Percentiles rank a stretch among this genome's conserved stretches.
phyloP scores from a whole-genome alignment of 2,113 vertebrate species.

The Sinocyclocheilus anshuiensis region DNA sequence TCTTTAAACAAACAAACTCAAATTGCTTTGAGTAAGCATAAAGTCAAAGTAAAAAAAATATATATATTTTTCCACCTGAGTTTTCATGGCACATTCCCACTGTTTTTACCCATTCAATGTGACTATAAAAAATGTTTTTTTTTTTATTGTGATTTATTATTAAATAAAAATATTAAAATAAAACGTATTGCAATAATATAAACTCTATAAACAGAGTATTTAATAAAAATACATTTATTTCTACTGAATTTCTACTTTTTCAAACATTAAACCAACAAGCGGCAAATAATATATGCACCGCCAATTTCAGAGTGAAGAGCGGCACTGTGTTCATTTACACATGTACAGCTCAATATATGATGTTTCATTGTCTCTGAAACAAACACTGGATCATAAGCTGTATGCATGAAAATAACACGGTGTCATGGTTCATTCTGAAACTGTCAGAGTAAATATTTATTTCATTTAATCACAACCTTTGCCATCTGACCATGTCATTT shows the following conservation, averaged over 20 bases:
- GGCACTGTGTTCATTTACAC: too few relatives aligned
- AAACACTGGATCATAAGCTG: neutral
- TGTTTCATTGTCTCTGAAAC: neutral
- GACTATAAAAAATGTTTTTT: neutral
- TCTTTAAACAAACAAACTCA: neutral
- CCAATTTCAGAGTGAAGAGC: neutral
- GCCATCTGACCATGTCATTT: neutral
- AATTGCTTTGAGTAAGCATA: neutral
- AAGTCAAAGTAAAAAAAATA: neutral
- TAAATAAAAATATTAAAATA: too few relatives aligned
- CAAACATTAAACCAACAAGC: neutral
- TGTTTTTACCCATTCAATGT: neutral
- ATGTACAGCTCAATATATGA: neutral
- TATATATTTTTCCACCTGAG: neutral
- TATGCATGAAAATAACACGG: neutral
- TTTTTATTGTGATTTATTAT: neutral
- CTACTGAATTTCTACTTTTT: neutral
- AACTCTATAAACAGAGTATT: neutral
- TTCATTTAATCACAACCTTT: neutral
- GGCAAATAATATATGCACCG: neutral
- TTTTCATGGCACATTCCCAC: neutral
- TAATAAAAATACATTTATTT: too few relatives aligned
- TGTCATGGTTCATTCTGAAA: neutral
- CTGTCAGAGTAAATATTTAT: neutral
- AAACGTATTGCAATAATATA: neutral